Evolutionary conservation across 1,140 invertebrate genomes (phyloP).

Genomic region (Helicorthomorpha holstii): DNA sequence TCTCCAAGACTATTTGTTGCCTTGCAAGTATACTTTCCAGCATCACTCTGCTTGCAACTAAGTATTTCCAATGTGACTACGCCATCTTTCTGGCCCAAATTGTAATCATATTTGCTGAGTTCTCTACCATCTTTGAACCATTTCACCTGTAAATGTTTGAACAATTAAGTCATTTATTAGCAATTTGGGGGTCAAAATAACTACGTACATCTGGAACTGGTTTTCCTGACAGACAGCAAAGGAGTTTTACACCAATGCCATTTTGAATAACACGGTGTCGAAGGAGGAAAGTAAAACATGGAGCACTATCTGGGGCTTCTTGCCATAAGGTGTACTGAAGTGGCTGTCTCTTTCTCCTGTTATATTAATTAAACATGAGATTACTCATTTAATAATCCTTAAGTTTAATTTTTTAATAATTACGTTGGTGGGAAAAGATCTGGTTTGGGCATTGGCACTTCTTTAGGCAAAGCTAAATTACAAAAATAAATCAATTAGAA

Average conservation of each 20-base stretch:
- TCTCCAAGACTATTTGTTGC: constrained; percentile 82
- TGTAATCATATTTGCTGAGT: constrained; percentile 73
- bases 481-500: background rate
- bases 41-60: constrained; percentile 82
- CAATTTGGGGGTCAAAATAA: background rate
- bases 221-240: constrained; percentile 87
- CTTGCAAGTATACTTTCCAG: constrained; percentile 85
- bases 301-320: constrained; percentile 72
- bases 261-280: constrained; percentile 91
- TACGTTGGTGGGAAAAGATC: constrained; percentile 5
- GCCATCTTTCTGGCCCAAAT: constrained; percentile 74
- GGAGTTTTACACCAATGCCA: constrained; percentile 60
- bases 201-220: constrained; percentile 65
- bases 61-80: constrained; percentile 93
- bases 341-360: constrained; percentile 38
- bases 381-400: background rate
- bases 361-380: background rate
- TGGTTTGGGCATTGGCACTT: constrained; percentile 34
- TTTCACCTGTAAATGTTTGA: constrained; percentile 31
- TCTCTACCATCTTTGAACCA: constrained; percentile 90
- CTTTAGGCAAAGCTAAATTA: constrained; percentile 52
- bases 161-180: background rate
- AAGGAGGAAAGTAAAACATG: constrained; percentile 90
- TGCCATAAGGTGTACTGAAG: constrained; percentile 73
- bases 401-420: background rate